phyloP scores from a whole-genome alignment of 2,888 invertebrate species.

The Mellilla xanthometata region DNA sequence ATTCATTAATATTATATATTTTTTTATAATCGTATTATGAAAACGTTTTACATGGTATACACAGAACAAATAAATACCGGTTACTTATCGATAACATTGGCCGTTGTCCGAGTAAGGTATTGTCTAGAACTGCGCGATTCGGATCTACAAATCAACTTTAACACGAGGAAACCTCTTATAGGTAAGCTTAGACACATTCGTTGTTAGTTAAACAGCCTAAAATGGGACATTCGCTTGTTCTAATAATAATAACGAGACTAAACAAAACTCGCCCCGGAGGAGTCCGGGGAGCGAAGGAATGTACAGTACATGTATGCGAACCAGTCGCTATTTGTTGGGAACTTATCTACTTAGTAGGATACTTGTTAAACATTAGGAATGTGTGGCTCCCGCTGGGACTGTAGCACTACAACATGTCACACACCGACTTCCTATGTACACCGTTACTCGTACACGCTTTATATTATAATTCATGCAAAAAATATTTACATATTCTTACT shows the following conservation, averaged over 20 bases:
- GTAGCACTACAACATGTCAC: conserved; percentile 71
- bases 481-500: conserved; percentile 74
- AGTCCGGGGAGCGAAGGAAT: conserved; percentile 29
- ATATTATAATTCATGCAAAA: conserved; percentile 68
- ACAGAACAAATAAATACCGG: conserved; percentile 38
- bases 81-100: conserved; percentile 21
- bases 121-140: conserved; percentile 3
- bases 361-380: conserved; percentile 37
- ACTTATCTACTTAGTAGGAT: conserved; percentile 55
- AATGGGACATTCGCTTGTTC: conserved; percentile 50
- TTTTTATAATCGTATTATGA: conserved; percentile 25
- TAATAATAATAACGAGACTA: conserved; percentile 25
- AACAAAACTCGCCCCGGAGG: conserved; percentile 17
- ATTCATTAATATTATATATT: conserved; percentile 30
- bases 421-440: conserved; percentile 57
- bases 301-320: conserved; percentile 46
- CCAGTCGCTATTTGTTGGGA: conserved; percentile 58
- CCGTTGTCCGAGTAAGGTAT: conserved; percentile 21
- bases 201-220: conserved; percentile 76
- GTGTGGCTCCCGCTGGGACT: too few relatives aligned
- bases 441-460: conserved; percentile 54
- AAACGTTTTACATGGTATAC: conserved; percentile 37
- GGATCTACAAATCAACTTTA: conserved; percentile 10
- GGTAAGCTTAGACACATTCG: conserved; percentile 55
- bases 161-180: conserved; percentile 38